Conservation (phyloP, 2,888 invertebrate species). For the Drosophila subsilvestris region DNA sequence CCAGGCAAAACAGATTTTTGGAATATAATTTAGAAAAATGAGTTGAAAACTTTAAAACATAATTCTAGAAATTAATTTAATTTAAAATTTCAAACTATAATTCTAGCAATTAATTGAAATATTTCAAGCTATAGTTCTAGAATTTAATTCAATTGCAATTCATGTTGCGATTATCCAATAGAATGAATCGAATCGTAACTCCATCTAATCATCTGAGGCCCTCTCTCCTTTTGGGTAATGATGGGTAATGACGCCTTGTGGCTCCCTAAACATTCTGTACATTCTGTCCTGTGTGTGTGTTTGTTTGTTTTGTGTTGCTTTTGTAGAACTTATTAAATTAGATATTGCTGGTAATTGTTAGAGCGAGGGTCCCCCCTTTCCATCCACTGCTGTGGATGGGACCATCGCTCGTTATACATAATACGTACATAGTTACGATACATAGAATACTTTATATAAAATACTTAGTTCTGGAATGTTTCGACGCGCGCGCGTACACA, state of each 20-base stretch:
- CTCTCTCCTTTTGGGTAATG: neutral
- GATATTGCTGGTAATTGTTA: slow-evolving; percentile 26
- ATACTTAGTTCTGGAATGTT: slow-evolving; percentile 44
- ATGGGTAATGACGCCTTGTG: neutral
- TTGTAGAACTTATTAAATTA: neutral
- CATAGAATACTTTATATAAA: slow-evolving; percentile 38
- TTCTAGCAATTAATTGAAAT: too few species aligned
- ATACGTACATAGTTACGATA: slow-evolving; percentile 29
- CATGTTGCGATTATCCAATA: too few species aligned
- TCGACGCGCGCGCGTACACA: slow-evolving; percentile 3
- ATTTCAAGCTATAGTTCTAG: too few species aligned
- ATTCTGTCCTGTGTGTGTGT: neutral
- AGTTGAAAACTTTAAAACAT: too few species aligned
- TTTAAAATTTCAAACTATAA: too few species aligned
- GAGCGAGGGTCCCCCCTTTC: neutral
- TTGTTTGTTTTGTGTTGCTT: neutral
- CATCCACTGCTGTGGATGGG: neutral
- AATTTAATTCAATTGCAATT: too few species aligned
- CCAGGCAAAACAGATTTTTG: neutral
- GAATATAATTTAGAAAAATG: too few species aligned
- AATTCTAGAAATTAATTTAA: too few species aligned
- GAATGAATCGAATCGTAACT: neutral
- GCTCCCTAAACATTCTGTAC: neutral
- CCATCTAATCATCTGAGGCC: neutral
- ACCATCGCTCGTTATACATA: slow-evolving; percentile 7